These are phyloP conservation scores for Agelastica alni DNA, from an alignment of 2,888 invertebrate genomes.

Conservation along the genomic window DNA sequence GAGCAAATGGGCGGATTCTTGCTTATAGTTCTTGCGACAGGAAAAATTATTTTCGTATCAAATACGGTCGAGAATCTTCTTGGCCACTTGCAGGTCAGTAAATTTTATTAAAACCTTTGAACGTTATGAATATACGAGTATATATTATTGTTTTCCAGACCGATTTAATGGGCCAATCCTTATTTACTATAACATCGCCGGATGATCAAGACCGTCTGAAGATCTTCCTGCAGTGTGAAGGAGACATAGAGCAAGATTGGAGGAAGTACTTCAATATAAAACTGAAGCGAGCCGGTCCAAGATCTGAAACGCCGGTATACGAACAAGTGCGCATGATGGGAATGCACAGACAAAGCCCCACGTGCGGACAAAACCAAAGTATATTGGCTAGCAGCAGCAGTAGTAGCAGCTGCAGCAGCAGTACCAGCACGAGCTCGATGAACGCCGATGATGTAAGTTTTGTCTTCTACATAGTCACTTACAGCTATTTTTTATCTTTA, in stretches of 20 bases:
- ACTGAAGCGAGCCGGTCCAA: conserved; percentile 69
- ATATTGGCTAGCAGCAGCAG: conserved; percentile 24
- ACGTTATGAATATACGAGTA: no score
- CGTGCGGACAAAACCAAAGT: conserved; percentile 14
- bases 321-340: conserved; percentile 74
- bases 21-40: conserved; percentile 76
- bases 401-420: conserved; percentile 22
- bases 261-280: conserved; percentile 60
- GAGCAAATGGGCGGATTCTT: conserved; percentile 78
- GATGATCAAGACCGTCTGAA: conserved; percentile 76
- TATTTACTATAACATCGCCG: conserved; percentile 81
- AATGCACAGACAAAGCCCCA: conserved; percentile 43
- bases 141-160: conserved; percentile 63
- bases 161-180: conserved; percentile 79
- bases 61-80: conserved; percentile 82
- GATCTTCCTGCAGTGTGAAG: conserved; percentile 62
- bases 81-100: conserved; percentile 79
- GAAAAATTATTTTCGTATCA: conserved; percentile 84
- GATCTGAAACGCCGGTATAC: conserved; percentile 73
- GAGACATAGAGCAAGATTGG: conserved; percentile 59
- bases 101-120: not conserved
- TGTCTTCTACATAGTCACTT: no score
- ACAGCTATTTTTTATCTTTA: no score
- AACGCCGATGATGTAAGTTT: conserved; percentile 38
- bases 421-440: conserved; percentile 21